phyloP scores from a whole-genome alignment of 2,113 vertebrate species.

The Perccottus glenii region DNA sequence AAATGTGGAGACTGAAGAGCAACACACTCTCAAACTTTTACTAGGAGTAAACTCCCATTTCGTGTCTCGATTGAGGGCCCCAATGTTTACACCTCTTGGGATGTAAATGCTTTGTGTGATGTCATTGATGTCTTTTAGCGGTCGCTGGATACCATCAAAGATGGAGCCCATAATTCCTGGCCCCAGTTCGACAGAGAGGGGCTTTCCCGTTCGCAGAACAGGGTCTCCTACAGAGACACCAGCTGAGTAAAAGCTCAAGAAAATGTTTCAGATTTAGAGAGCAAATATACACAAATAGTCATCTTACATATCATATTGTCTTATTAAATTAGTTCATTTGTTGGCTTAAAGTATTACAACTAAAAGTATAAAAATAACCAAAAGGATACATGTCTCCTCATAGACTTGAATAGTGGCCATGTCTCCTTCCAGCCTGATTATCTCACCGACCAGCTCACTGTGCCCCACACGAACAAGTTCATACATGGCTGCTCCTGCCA shows the following conservation, averaged over 20 bases:
- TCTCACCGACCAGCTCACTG: conserved; percentile 92
- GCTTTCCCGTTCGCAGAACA: conserved; percentile 95
- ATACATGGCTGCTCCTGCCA: conserved; percentile 95
- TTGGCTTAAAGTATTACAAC: no score
- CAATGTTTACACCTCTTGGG: conserved; percentile 94
- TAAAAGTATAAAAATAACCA: neutral
- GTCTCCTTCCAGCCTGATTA: conserved; percentile 92
- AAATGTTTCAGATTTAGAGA: conserved; percentile 58
- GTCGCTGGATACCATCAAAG: conserved; percentile 98
- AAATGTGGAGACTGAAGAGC: neutral
- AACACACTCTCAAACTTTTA: conserved; percentile 89
- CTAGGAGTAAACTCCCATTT: conserved; percentile 94
- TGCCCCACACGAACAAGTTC: conserved; percentile 95
- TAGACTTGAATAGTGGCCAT: conserved; percentile 97
- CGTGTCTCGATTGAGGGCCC: conserved; percentile 89
- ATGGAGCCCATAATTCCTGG: conserved; percentile 98
- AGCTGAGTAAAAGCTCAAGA: conserved; percentile 86
- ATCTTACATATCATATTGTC: no score
- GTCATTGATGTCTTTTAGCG: conserved; percentile 91
- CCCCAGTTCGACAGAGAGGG: conserved; percentile 94
- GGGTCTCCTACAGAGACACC: conserved; percentile 97
- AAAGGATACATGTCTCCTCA: conserved; percentile 97
- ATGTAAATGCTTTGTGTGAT: conserved; percentile 97
- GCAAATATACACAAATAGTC: no score
- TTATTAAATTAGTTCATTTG: no score